A percentile compares a stretch with the other conserved stretches of the same genome.
phyloP scores from a whole-genome alignment of 2,888 invertebrate species.

The Acanthacorydalis orientalis region DNA sequence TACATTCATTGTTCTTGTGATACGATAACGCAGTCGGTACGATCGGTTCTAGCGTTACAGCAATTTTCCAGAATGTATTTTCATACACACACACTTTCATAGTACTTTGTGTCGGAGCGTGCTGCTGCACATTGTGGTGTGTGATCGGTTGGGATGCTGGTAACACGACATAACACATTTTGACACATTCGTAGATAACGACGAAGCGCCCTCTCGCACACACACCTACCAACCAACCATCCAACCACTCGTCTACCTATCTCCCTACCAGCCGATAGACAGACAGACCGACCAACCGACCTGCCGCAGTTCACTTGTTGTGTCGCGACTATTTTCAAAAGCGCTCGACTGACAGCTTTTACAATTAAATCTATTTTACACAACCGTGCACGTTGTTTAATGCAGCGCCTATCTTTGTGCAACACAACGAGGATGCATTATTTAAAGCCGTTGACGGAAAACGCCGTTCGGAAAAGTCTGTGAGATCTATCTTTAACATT shows the following conservation, averaged over 20 bases:
- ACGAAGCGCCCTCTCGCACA: neutral
- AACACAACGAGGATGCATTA: too few relatives aligned
- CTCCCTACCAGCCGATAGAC: too few relatives aligned
- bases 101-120: neutral
- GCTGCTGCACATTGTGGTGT: neutral
- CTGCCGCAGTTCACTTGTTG: neutral
- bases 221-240: neutral
- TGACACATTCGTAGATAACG: slow-evolving; percentile 4
- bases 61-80: neutral
- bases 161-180: slow-evolving; percentile 1
- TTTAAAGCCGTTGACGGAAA: too few relatives aligned
- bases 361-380: slow-evolving; percentile 4
- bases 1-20: neutral
- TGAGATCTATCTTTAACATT: too few relatives aligned
- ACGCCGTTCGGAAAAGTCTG: too few relatives aligned
- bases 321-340: slow-evolving; percentile 2
- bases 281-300: too few relatives aligned
- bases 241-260: too few relatives aligned
- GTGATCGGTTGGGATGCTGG: neutral
- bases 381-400: too few relatives aligned
- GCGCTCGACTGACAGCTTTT: slow-evolving; percentile 3
- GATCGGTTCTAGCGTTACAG: too few relatives aligned
- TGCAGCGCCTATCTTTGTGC: too few relatives aligned
- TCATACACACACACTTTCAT: neutral
- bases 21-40: neutral